These are phyloP conservation scores for Porites rus DNA, from an alignment of 92 coral and sea anemone genomes.

Conservation along the genomic window DNA sequence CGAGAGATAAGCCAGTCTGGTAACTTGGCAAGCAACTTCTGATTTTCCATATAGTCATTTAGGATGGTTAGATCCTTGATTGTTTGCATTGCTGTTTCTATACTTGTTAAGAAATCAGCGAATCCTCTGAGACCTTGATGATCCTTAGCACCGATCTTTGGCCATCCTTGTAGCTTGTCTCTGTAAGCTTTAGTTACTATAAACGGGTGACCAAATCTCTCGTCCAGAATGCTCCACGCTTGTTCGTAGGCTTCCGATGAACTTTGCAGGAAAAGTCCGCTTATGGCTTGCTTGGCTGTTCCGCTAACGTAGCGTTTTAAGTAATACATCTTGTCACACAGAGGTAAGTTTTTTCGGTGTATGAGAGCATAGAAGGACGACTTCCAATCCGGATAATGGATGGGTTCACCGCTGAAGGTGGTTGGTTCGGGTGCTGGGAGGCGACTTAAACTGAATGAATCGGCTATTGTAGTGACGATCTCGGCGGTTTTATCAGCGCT, in stretches of 20 bases:
- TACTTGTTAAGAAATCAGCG: too few relatives aligned
- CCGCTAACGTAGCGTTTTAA: slow-evolving; percentile 30
- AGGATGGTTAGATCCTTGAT: too few relatives aligned
- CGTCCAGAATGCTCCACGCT: slow-evolving; percentile 13
- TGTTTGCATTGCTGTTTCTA: too few relatives aligned
- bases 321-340: slow-evolving; percentile 36
- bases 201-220: slow-evolving; percentile 29
- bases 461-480: slow-evolving; percentile 13
- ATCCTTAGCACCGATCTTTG: too few relatives aligned
- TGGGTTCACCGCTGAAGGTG: slow-evolving; percentile 39
- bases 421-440: too few relatives aligned
- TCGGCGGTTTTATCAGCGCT: not conserved
- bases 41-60: too few relatives aligned
- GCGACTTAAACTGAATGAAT: slow-evolving; percentile 10
- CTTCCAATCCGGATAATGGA: slow-evolving; percentile 36
- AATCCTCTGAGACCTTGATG: too few relatives aligned
- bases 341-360: not conserved
- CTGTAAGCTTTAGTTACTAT: slow-evolving; percentile 30
- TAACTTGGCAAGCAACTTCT: too few relatives aligned
- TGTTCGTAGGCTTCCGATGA: slow-evolving; percentile 34
- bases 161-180: slow-evolving; percentile 5
- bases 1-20: too few relatives aligned
- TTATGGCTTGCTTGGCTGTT: slow-evolving; percentile 27
- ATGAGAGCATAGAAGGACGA: slow-evolving; percentile 33
- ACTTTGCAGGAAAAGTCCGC: slow-evolving; percentile 25